A percentile compares a stretch with the other conserved stretches of the same genome.
Evolutionary conservation across 1,140 invertebrate species (phyloP).

Genomic region (Pogonomyrmex californicus): DNA sequence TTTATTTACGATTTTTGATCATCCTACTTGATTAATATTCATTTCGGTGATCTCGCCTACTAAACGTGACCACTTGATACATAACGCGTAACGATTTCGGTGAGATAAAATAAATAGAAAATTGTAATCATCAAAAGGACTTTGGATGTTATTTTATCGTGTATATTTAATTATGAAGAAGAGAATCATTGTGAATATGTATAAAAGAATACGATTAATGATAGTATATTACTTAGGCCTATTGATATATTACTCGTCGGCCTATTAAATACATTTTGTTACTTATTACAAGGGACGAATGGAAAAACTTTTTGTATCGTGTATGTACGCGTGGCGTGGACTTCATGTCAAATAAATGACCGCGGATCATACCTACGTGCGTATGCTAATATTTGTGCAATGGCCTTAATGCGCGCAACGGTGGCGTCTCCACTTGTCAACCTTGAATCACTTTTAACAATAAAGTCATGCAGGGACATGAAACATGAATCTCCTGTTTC

Average conservation of each 20-base stretch:
- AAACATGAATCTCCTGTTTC: conserved; percentile 26
- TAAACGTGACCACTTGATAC: neutral
- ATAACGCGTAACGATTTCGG: neutral
- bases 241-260: no score
- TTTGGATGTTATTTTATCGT: neutral
- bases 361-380: conserved; percentile 9
- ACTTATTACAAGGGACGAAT: neutral
- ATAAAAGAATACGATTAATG: neutral
- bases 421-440: conserved; percentile 35
- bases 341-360: neutral
- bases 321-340: neutral
- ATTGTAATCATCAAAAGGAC: neutral
- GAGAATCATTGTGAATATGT: neutral
- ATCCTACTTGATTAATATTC: no score
- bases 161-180: neutral
- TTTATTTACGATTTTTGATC: conserved; percentile 14
- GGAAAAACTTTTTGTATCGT: neutral
- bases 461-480: conserved; percentile 43
- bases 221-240: neutral
- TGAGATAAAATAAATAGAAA: neutral
- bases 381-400: conserved; percentile 36
- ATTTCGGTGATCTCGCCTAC: neutral
- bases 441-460: conserved; percentile 62
- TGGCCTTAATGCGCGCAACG: conserved; percentile 42
- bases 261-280: neutral